These are phyloP conservation scores for Trichomalopsis sarcophagae DNA, from an alignment of 1,140 invertebrate species.

Conservation along the genomic window DNA sequence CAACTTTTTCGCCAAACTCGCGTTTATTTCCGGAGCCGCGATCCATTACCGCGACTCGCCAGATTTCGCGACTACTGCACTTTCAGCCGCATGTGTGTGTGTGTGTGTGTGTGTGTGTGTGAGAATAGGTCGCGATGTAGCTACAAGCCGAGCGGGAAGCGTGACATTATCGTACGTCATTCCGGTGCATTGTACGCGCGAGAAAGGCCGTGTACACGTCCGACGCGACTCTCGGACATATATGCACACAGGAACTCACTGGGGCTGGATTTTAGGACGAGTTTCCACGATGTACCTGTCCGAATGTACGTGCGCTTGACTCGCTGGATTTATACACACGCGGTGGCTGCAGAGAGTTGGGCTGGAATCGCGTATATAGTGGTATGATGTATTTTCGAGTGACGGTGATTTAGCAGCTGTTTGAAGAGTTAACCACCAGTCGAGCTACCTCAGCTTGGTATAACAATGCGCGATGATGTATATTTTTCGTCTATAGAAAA, in stretches of 20 bases:
- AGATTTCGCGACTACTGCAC: background rate
- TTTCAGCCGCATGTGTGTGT: background rate
- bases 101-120: too few species aligned
- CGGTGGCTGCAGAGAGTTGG: background rate
- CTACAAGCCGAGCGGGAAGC: conserved; percentile 42
- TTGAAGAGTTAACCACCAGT: background rate
- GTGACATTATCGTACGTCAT: conserved; percentile 65
- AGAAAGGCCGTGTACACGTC: conserved; percentile 14
- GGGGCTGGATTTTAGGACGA: background rate
- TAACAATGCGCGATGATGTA: background rate
- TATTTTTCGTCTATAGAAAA: background rate
- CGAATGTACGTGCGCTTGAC: background rate
- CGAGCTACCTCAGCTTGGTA: background rate
- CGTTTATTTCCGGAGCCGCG: background rate
- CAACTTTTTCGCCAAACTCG: background rate
- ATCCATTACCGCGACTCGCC: background rate
- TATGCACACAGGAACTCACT: background rate
- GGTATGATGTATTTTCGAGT: background rate
- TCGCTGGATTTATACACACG: background rate
- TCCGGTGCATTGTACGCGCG: conserved; percentile 37
- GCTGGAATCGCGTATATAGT: background rate
- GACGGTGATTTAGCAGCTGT: background rate
- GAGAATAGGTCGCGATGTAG: background rate
- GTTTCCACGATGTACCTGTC: background rate
- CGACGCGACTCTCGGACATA: background rate